Percentiles rank a stretch among this genome's conserved stretches.
These are phyloP conservation scores for Atlantisia rogersi DNA, from an alignment of 2,113 vertebrate genomes.

Conservation along the genomic window DNA sequence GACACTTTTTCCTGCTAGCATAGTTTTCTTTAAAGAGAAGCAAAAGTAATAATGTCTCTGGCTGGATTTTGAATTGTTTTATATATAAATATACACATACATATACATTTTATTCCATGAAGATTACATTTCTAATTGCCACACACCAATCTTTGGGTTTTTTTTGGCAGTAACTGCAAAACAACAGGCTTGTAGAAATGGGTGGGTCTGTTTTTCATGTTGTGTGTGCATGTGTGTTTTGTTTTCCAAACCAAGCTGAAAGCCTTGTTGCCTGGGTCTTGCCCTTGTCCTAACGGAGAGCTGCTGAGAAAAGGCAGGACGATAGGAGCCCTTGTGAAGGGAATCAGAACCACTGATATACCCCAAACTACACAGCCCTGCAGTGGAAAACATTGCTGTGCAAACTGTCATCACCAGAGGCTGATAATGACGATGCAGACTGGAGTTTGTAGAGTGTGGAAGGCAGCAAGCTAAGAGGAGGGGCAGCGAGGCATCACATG, in stretches of 20 bases:
- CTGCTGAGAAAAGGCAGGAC: not conserved
- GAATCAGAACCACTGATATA: not conserved
- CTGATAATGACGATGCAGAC: not conserved
- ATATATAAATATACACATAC: not conserved
- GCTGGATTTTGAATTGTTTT: not conserved
- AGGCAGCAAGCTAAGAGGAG: not conserved
- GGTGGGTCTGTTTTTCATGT: not conserved
- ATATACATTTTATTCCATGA: not conserved
- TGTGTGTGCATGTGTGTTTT: not conserved
- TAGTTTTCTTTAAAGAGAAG: not conserved
- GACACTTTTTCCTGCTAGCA: not conserved
- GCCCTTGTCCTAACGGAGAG: not conserved
- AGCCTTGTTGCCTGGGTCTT: not conserved
- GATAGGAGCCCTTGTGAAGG: conserved; percentile 42
- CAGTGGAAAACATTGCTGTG: conserved; percentile 41
- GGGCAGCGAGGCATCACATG: rapidly evolving
- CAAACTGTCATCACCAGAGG: conserved; percentile 12
- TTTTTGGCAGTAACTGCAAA: not conserved
- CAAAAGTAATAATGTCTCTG: not conserved
- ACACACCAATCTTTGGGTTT: too few relatives aligned
- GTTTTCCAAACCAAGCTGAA: not conserved
- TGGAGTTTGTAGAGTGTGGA: not conserved
- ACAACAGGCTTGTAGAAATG: not conserved
- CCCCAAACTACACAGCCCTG: not conserved
- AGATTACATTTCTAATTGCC: not conserved